These are phyloP conservation scores for Dasysyrphus tricinctus DNA, from an alignment of 2,888 invertebrate genomes.

Conservation along the genomic window DNA sequence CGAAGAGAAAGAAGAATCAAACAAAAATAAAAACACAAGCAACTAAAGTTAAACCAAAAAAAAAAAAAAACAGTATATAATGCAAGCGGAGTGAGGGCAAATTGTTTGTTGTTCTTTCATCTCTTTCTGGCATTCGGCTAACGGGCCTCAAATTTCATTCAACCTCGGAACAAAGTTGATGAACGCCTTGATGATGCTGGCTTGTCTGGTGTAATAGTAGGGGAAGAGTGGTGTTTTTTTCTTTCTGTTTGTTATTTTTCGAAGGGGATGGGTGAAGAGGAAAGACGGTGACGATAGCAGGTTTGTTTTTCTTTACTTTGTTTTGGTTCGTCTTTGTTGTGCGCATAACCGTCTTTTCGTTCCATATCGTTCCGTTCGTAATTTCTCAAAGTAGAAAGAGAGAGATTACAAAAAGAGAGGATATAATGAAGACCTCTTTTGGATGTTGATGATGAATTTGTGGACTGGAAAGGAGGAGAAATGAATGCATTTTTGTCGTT, in stretches of 20 bases:
- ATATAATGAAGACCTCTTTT: constrained; percentile 14
- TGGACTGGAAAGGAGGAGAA: constrained; percentile 58
- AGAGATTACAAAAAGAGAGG: background rate
- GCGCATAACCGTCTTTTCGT: constrained; percentile 63
- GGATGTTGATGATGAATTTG: constrained; percentile 11
- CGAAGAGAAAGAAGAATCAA: constrained; percentile 50
- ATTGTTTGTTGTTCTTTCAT: constrained; percentile 73
- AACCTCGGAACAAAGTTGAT: constrained; percentile 54
- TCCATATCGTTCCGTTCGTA: constrained; percentile 34
- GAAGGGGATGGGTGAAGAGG: background rate
- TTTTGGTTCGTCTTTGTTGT: constrained; percentile 70
- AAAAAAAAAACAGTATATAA: background rate
- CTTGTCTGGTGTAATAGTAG: constrained; percentile 37
- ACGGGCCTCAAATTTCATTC: constrained; percentile 68
- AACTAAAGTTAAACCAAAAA: constrained; percentile 18
- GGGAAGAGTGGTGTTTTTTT: constrained; percentile 33
- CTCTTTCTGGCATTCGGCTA: constrained; percentile 43
- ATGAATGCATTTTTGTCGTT: background rate
- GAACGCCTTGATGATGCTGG: constrained; percentile 50
- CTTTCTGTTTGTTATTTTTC: background rate
- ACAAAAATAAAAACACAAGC: constrained; percentile 73
- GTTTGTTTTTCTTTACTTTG: constrained; percentile 64
- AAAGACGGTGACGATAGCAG: constrained; percentile 30
- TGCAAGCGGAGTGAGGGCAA: constrained; percentile 59
- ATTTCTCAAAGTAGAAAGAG: too few species aligned